A percentile compares a stretch with the other conserved stretches of the same genome.
Evolutionary conservation across 1,140 invertebrate species (phyloP).

Genomic region (Eueides isabella): DNA sequence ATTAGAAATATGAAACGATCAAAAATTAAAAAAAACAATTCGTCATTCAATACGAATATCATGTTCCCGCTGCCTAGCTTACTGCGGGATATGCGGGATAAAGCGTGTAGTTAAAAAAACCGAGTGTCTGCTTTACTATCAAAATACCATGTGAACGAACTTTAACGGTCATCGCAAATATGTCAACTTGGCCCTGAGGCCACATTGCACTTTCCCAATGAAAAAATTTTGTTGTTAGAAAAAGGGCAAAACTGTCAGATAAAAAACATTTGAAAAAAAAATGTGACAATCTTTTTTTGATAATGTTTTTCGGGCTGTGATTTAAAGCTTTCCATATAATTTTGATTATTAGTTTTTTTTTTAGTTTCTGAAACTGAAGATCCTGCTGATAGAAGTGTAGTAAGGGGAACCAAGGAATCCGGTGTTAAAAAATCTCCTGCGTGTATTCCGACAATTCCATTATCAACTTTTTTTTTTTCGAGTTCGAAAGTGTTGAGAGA

Average conservation of each 20-base stretch:
- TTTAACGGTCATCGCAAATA: conserved; percentile 27
- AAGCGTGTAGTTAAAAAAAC: neutral
- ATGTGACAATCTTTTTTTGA: neutral
- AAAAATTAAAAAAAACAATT: too few relatives aligned
- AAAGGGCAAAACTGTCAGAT: conserved; percentile 35
- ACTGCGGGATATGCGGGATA: too few relatives aligned
- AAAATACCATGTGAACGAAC: conserved; percentile 15
- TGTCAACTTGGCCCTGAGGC: conserved; percentile 39
- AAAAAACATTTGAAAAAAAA: conserved; percentile 38
- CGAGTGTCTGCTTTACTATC: neutral
- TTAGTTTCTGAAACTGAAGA: too few relatives aligned
- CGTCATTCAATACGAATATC: too few relatives aligned
- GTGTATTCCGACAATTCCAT: too few relatives aligned
- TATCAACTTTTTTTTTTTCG: too few relatives aligned
- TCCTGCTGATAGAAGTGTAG: too few relatives aligned
- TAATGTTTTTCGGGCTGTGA: conserved; percentile 18
- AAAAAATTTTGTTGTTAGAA: conserved; percentile 36
- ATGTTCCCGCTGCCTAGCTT: too few relatives aligned
- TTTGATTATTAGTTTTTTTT: neutral
- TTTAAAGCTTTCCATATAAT: neutral
- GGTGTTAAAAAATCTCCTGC: too few relatives aligned
- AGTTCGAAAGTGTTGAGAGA: too few relatives aligned
- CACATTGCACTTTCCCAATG: conserved; percentile 40
- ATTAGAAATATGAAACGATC: too few relatives aligned
- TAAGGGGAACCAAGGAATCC: too few relatives aligned